These are phyloP conservation scores for Eristalinus sepulchralis DNA, from an alignment of 2,888 invertebrate genomes.

Conservation along the genomic window DNA sequence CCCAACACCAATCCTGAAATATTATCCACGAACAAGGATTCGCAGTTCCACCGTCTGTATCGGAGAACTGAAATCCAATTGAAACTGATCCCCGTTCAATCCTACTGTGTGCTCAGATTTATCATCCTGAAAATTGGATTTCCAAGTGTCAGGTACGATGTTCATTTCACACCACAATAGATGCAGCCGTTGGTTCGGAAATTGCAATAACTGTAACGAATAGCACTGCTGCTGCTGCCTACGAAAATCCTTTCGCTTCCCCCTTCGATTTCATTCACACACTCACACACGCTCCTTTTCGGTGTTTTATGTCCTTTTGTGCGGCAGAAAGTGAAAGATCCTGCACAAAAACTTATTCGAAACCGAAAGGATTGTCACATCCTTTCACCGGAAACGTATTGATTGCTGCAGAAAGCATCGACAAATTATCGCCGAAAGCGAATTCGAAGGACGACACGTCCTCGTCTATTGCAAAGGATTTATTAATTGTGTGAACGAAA, in stretches of 20 bases:
- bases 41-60: constrained; percentile 6
- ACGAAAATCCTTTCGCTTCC: constrained; percentile 47
- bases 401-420: constrained; percentile 55
- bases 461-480: constrained; percentile 9
- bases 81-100: constrained; percentile 11
- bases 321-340: constrained; percentile 54
- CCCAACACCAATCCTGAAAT: constrained; percentile 44
- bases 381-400: constrained; percentile 66
- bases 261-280: constrained; percentile 43
- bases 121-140: constrained; percentile 67
- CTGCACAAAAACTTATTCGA: constrained; percentile 31
- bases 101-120: constrained; percentile 43
- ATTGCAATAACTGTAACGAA: constrained; percentile 71
- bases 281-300: not conserved
- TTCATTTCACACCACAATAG: constrained; percentile 51
- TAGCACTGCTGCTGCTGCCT: constrained; percentile 28
- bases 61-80: constrained; percentile 50
- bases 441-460: constrained; percentile 15
- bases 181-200: constrained; percentile 57
- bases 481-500: constrained; percentile 20
- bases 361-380: constrained; percentile 63
- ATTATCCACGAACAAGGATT: constrained; percentile 41
- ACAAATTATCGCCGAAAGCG: constrained; percentile 50
- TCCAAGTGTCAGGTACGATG: constrained; percentile 61
- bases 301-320: constrained; percentile 42